Conservation (phyloP, 2,113 vertebrate genomes). For the Chaetodon trifascialis region DNA sequence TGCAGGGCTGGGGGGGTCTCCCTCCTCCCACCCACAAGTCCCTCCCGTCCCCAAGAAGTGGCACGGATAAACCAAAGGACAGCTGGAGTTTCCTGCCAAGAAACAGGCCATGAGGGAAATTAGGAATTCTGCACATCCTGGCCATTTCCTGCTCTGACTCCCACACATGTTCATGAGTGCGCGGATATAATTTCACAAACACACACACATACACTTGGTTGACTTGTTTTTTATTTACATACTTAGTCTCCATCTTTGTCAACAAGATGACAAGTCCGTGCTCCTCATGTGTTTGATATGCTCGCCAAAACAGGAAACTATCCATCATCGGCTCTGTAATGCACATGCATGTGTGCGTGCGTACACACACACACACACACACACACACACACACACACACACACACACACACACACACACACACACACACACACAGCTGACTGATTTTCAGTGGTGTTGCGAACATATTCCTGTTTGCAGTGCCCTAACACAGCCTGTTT, state of each 20-base stretch:
- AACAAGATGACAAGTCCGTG: conserved; percentile 25
- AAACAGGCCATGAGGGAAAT: conserved; percentile 62
- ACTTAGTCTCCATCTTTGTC: conserved; percentile 5
- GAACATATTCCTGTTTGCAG: conserved; percentile 36
- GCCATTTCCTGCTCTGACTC: conserved; percentile 72
- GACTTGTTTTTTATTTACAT: conserved; percentile 48
- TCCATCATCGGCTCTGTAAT: conserved; percentile 50
- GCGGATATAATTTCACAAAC: conserved; percentile 24
- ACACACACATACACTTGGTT: neutral
- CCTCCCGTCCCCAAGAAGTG: conserved; percentile 14
- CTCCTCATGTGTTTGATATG: conserved; percentile 33
- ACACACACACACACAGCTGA: conserved; percentile 23
- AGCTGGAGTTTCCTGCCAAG: conserved; percentile 68
- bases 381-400: neutral
- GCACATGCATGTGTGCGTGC: neutral
- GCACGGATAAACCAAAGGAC: conserved; percentile 50
- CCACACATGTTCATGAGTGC: conserved; percentile 23
- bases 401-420: conserved; percentile 1
- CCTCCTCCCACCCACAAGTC: neutral
- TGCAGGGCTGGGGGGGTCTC: conserved; percentile 1
- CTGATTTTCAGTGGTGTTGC: neutral
- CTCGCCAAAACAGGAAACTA: conserved; percentile 43
- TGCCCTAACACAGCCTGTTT: conserved; percentile 7
- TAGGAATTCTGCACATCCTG: conserved; percentile 76
- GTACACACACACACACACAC: conserved; percentile 1